Evolutionary conservation across 2,113 vertebrate species (phyloP).

Genomic region (Cyprinodon brontotheroides): DNA sequence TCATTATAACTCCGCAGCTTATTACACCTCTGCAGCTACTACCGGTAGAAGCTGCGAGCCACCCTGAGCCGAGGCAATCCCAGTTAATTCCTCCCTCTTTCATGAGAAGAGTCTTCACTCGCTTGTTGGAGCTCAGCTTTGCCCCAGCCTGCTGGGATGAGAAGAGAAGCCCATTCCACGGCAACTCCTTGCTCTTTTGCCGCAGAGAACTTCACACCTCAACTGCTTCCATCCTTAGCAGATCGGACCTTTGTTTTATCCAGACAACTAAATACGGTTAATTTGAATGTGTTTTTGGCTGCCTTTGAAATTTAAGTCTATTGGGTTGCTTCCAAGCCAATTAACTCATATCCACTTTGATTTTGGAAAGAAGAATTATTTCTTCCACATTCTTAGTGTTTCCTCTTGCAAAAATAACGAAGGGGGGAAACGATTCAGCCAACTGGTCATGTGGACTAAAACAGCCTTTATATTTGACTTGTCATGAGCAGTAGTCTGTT

Average conservation of each 20-base stretch:
- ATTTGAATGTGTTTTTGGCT: slow-evolving; percentile 36
- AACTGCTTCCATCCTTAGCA: slow-evolving; percentile 17
- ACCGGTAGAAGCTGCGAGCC: slow-evolving; percentile 54
- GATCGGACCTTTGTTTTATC: slow-evolving; percentile 34
- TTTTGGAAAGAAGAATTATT: slow-evolving; percentile 44
- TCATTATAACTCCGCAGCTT: slow-evolving; percentile 67
- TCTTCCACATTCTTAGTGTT: slow-evolving; percentile 37
- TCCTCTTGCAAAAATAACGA: slow-evolving; percentile 17
- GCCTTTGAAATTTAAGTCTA: slow-evolving; percentile 10
- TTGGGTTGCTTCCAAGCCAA: slow-evolving; percentile 18
- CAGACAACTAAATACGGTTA: slow-evolving; percentile 48
- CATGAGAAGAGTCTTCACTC: slow-evolving; percentile 69
- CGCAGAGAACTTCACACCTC: slow-evolving; percentile 45
- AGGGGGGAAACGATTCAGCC: slow-evolving; percentile 29
- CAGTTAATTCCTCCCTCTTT: slow-evolving; percentile 71
- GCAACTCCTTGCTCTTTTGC: slow-evolving; percentile 27
- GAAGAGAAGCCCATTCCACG: slow-evolving; percentile 25
- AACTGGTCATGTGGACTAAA: slow-evolving; percentile 22
- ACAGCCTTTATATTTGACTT: slow-evolving; percentile 7
- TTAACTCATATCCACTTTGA: slow-evolving; percentile 38
- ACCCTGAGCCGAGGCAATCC: slow-evolving; percentile 72
- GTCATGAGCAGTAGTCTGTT: slow-evolving; percentile 10
- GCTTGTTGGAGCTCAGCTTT: slow-evolving; percentile 57
- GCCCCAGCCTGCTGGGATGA: slow-evolving; percentile 57
- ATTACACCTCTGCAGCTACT: slow-evolving; percentile 66